phyloP scores from a whole-genome alignment of 2,113 vertebrate species.

The Ceyx margarethae region DNA sequence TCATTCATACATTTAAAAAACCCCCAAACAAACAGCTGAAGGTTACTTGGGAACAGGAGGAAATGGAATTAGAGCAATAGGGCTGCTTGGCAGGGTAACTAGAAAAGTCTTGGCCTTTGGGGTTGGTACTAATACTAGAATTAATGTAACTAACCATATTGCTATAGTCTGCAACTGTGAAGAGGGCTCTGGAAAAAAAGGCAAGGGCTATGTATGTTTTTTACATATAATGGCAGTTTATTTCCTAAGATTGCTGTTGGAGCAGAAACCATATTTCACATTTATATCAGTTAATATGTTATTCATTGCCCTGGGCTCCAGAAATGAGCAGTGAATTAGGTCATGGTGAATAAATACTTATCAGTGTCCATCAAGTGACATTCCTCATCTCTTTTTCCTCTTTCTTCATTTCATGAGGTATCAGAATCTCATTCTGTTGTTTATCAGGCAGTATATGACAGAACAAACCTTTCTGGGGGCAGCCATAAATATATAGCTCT shows the following conservation, averaged over 20 bases:
- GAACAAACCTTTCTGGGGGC: conserved; percentile 2
- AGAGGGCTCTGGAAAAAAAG: neutral
- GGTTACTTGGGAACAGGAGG: neutral
- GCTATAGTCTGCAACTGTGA: neutral
- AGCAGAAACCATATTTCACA: conserved; percentile 62
- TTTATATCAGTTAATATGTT: conserved; percentile 65
- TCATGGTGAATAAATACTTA: conserved; percentile 60
- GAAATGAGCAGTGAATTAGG: conserved; percentile 46
- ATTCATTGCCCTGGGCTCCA: conserved; percentile 58
- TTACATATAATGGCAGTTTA: conserved; percentile 36
- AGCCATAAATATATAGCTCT: neutral
- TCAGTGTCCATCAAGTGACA: conserved; percentile 57
- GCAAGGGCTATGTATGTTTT: neutral
- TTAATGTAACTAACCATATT: neutral
- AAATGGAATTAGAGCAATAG: neutral
- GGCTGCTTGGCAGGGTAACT: neutral
- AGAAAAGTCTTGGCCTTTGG: neutral
- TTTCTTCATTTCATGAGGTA: conserved; percentile 16
- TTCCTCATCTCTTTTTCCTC: conserved; percentile 25
- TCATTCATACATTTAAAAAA: neutral
- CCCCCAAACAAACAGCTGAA: neutral
- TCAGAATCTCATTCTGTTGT: conserved; percentile 45
- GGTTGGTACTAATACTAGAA: neutral
- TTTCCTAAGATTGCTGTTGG: conserved; percentile 44
- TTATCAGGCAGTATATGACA: conserved; percentile 36